Evolutionary conservation across 2,113 vertebrate species (phyloP).

Genomic region (Zosterops borbonicus): DNA sequence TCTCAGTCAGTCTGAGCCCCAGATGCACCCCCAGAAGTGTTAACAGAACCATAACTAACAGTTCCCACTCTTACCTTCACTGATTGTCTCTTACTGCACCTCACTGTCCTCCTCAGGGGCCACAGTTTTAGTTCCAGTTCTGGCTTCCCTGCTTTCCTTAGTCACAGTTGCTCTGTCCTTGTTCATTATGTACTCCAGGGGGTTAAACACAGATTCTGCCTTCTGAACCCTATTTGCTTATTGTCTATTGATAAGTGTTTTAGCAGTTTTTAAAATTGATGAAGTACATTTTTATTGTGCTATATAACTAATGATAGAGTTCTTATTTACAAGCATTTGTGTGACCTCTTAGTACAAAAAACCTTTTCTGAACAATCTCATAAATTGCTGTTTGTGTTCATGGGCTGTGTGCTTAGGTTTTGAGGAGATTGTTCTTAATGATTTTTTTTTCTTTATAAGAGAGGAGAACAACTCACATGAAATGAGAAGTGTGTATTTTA

Average conservation of each 20-base stretch:
- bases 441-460: neutral
- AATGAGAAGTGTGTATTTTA: neutral
- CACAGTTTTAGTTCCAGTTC: neutral
- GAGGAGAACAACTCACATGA: neutral
- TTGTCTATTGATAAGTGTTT: constrained; percentile 39
- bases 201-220: neutral
- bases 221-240: neutral
- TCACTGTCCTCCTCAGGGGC: neutral
- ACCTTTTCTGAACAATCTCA: neutral
- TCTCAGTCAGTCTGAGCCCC: neutral
- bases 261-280: constrained; percentile 10
- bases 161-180: neutral
- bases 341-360: neutral
- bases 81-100: neutral
- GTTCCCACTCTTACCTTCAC: neutral
- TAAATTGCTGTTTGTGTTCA: neutral
- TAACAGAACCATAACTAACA: neutral
- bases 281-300: constrained; percentile 19
- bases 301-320: neutral
- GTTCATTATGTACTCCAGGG: neutral
- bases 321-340: constrained; percentile 16
- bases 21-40: neutral
- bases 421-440: neutral
- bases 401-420: neutral
- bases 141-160: neutral